A percentile compares a stretch with the other conserved stretches of the same genome.
These are phyloP conservation scores for Lycodopsis pacificus DNA, from an alignment of 2,797 vertebrate genomes.

Conservation along the genomic window DNA sequence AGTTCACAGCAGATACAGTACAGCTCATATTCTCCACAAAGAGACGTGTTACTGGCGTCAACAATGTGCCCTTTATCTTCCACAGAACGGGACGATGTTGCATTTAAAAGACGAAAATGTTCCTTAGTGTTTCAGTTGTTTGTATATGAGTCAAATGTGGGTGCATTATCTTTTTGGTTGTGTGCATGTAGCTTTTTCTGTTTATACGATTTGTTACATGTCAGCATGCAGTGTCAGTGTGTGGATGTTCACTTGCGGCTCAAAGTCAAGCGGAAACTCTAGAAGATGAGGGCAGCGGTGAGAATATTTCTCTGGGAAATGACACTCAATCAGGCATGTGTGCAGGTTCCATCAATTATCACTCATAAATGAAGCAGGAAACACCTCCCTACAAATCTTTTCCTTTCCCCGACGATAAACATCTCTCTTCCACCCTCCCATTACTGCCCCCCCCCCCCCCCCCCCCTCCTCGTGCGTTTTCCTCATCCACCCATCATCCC, in stretches of 20 bases:
- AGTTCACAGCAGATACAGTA: constrained; percentile 62
- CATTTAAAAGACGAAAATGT: constrained; percentile 17
- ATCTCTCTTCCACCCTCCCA: constrained; percentile 47
- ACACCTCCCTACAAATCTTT: constrained; percentile 44
- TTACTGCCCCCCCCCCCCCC: constrained; percentile 26
- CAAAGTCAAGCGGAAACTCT: constrained; percentile 54
- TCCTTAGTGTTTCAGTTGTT: background rate
- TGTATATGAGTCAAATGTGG: constrained; percentile 25
- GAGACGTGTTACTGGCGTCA: constrained; percentile 11
- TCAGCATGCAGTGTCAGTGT: background rate
- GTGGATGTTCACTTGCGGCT: constrained; percentile 12
- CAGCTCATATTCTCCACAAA: constrained; percentile 47
- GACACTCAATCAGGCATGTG: constrained; percentile 39
- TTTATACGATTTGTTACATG: background rate
- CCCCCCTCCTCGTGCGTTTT: constrained; percentile 24
- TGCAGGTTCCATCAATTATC: constrained; percentile 41
- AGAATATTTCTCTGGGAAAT: constrained; percentile 50
- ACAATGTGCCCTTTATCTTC: constrained; percentile 29
- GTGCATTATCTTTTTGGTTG: background rate
- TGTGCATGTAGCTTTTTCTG: background rate
- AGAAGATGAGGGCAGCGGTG: constrained; percentile 44
- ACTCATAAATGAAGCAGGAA: constrained; percentile 33
- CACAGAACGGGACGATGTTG: background rate
- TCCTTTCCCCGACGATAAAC: constrained; percentile 57
- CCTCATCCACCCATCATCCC: constrained; percentile 60